Evolutionary conservation across 2,888 invertebrate genomes (phyloP).

Genomic region (Hoplodrina blanda): DNA sequence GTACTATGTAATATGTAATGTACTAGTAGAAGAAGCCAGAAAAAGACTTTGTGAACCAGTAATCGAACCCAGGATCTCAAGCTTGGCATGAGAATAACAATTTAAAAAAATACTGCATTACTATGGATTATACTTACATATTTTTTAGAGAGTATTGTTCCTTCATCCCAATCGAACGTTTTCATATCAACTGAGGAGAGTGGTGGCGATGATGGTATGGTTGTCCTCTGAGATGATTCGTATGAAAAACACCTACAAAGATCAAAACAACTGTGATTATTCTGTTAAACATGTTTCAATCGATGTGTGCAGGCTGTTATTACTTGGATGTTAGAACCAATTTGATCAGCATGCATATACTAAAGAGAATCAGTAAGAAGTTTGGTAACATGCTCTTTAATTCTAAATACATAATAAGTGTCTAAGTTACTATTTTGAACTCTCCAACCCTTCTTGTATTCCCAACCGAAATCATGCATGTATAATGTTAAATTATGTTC

Average conservation of each 20-base stretch:
- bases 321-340: constrained; percentile 36
- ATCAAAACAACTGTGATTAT: constrained; percentile 33
- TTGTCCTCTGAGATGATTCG: constrained; percentile 92
- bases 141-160: constrained; percentile 81
- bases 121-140: constrained; percentile 74
- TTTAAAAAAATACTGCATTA: too few relatives aligned
- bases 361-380: constrained; percentile 28
- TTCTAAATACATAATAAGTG: constrained; percentile 22
- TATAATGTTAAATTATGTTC: constrained; percentile 30
- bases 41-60: too few relatives aligned
- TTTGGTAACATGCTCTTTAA: constrained; percentile 50
- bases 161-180: constrained; percentile 89
- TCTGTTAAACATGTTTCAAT: background rate
- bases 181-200: constrained; percentile 85
- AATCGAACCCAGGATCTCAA: too few relatives aligned
- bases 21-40: too few relatives aligned
- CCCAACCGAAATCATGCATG: constrained; percentile 52
- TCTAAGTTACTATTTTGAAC: constrained; percentile 22
- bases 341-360: constrained; percentile 53
- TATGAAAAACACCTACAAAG: constrained; percentile 93
- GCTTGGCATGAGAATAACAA: too few relatives aligned
- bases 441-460: constrained; percentile 28
- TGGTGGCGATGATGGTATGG: constrained; percentile 87
- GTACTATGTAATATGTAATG: too few relatives aligned
- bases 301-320: constrained; percentile 39